Conservation (phyloP, 2,113 vertebrate species). For the Martes martes region DNA sequence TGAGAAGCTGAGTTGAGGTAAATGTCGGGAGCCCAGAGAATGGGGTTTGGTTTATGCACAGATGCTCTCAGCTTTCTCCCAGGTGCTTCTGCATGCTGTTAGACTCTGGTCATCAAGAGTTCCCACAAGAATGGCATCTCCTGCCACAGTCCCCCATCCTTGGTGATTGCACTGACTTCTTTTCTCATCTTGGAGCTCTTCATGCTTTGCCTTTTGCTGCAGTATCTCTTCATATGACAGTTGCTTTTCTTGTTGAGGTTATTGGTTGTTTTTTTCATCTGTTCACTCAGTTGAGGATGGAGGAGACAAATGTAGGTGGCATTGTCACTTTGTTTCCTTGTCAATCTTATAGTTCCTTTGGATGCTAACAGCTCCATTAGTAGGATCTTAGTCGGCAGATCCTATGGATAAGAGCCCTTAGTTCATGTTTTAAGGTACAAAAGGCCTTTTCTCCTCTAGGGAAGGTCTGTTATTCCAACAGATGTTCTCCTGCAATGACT, state of each 20-base stretch:
- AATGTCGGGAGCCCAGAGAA: background rate
- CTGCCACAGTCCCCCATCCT: background rate
- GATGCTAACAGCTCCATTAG: background rate
- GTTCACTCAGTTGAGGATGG: background rate
- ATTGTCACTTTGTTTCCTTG: background rate
- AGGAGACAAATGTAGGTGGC: background rate
- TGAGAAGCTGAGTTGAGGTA: background rate
- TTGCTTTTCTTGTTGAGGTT: background rate
- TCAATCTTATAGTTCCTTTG: background rate
- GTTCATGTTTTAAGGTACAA: background rate
- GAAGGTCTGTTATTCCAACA: background rate
- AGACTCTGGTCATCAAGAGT: background rate
- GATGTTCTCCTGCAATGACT: background rate
- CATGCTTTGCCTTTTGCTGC: background rate
- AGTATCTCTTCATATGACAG: background rate
- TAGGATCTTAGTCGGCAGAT: background rate
- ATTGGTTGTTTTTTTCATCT: background rate
- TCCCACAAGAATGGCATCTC: rapidly evolving
- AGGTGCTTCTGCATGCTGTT: background rate
- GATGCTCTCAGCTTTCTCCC: background rate
- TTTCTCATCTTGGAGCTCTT: background rate
- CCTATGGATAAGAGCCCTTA: background rate
- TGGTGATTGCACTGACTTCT: too few relatives aligned
- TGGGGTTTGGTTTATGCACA: background rate
- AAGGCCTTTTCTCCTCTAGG: background rate